phyloP scores from a whole-genome alignment of 2,797 vertebrate species.

The Gambelia wislizenii region DNA sequence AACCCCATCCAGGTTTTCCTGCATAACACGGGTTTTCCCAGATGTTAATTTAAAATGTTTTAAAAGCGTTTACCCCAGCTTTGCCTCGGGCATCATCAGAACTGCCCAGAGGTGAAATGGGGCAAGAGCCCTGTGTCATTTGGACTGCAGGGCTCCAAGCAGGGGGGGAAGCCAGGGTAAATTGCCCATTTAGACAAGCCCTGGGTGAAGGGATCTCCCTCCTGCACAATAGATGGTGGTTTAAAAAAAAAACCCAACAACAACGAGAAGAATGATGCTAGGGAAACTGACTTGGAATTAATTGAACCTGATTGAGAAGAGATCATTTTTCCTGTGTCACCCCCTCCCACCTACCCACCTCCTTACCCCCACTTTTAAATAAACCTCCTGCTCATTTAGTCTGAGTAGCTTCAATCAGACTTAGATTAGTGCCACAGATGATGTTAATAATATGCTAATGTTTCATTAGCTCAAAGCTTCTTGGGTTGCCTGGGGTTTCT shows the following conservation, averaged over 20 bases:
- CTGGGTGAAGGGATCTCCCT: neutral
- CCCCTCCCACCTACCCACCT: slow-evolving; percentile 36
- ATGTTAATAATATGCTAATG: slow-evolving; percentile 92
- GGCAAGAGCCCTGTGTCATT: no score
- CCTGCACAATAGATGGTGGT: neutral
- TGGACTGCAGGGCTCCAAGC: no score
- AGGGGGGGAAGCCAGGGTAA: no score
- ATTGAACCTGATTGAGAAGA: slow-evolving; percentile 78
- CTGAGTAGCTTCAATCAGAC: slow-evolving; percentile 84
- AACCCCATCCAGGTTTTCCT: no score
- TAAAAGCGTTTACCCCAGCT: no score
- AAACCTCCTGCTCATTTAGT: slow-evolving; percentile 83
- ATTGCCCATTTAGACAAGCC: no score
- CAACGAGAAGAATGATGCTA: slow-evolving; percentile 41
- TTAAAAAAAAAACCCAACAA: neutral
- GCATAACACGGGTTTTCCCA: no score
- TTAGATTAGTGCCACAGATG: slow-evolving; percentile 81
- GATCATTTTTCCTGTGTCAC: slow-evolving; percentile 45
- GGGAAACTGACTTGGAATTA: slow-evolving; percentile 75
- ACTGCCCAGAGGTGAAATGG: no score
- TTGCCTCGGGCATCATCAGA: no score
- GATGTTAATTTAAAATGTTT: no score
- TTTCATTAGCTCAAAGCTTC: slow-evolving; percentile 89
- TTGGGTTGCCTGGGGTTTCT: slow-evolving; percentile 73
- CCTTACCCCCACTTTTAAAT: slow-evolving; percentile 73